Evolutionary conservation across 1,140 invertebrate species (phyloP).

Genomic region (Tenebrio molitor): DNA sequence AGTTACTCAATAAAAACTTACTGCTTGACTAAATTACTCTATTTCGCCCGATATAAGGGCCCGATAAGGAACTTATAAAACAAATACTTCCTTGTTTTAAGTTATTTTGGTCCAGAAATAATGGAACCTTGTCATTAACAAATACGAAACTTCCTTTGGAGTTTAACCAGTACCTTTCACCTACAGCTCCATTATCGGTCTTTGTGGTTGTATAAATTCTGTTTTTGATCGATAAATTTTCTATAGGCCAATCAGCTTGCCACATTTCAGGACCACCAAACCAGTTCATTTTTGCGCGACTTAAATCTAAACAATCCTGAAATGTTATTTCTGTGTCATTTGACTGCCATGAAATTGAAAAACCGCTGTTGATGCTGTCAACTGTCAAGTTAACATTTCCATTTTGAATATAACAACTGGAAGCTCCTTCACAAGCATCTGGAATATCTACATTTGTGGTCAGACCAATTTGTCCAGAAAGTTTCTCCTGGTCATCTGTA

Average conservation of each 20-base stretch:
- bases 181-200: conserved; percentile 74
- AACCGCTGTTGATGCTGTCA: background rate
- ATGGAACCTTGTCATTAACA: conserved; percentile 73
- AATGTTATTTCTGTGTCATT: background rate
- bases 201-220: conserved; percentile 72
- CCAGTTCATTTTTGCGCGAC: conserved; percentile 14
- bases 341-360: background rate
- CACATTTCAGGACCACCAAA: conserved; percentile 28
- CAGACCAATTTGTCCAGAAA: background rate
- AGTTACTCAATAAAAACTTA: background rate
- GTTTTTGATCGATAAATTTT: conserved; percentile 69
- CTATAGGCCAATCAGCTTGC: conserved; percentile 72
- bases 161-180: conserved; percentile 84
- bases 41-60: background rate
- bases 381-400: background rate
- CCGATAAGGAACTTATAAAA: conserved; percentile 46
- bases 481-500: background rate
- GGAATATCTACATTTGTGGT: no score
- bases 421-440: background rate
- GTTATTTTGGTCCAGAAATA: conserved; percentile 82
- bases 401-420: background rate
- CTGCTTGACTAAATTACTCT: background rate
- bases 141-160: conserved; percentile 76
- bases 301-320: conserved; percentile 31
- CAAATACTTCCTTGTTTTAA: conserved; percentile 67